A percentile compares a stretch with the other conserved stretches of the same genome.
phyloP scores from a whole-genome alignment of 2,113 vertebrate species.

The Axis porcinus region DNA sequence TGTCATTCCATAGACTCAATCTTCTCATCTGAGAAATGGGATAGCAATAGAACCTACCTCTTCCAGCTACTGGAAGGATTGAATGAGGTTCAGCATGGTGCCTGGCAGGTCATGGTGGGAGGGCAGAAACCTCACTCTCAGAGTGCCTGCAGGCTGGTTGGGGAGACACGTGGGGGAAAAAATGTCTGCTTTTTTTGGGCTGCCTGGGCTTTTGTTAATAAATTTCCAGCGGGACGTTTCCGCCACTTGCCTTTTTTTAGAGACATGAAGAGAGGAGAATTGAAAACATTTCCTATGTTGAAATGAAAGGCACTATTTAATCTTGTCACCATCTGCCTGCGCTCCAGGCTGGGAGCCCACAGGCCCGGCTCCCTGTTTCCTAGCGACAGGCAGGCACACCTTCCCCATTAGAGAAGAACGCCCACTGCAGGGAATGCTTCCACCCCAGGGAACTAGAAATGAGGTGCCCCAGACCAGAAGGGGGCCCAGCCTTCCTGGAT shows the following conservation, averaged over 20 bases:
- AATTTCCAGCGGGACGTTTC: slow-evolving; percentile 64
- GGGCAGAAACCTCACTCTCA: neutral
- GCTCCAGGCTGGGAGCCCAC: slow-evolving; percentile 54
- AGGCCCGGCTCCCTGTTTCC: slow-evolving; percentile 55
- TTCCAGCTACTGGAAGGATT: neutral
- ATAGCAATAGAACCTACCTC: neutral
- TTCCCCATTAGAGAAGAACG: slow-evolving; percentile 23
- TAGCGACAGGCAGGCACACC: slow-evolving; percentile 64
- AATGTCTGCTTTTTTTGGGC: neutral
- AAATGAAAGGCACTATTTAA: slow-evolving; percentile 74
- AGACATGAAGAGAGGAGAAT: slow-evolving; percentile 57
- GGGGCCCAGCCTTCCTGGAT: neutral
- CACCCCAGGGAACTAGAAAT: neutral
- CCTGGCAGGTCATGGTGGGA: neutral
- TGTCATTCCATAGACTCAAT: neutral
- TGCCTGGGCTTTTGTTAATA: slow-evolving; percentile 66
- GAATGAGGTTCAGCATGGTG: neutral
- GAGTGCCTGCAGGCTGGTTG: neutral
- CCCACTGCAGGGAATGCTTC: neutral
- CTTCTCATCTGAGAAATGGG: neutral
- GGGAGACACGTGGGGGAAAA: neutral
- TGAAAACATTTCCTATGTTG: slow-evolving; percentile 68
- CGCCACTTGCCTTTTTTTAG: slow-evolving; percentile 72
- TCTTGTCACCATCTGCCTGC: slow-evolving; percentile 71
- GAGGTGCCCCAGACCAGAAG: neutral